A percentile compares a stretch with the other conserved stretches of the same genome.
These are phyloP conservation scores for Leptinotarsa juncta DNA, from an alignment of 2,888 invertebrate species.

Conservation along the genomic window DNA sequence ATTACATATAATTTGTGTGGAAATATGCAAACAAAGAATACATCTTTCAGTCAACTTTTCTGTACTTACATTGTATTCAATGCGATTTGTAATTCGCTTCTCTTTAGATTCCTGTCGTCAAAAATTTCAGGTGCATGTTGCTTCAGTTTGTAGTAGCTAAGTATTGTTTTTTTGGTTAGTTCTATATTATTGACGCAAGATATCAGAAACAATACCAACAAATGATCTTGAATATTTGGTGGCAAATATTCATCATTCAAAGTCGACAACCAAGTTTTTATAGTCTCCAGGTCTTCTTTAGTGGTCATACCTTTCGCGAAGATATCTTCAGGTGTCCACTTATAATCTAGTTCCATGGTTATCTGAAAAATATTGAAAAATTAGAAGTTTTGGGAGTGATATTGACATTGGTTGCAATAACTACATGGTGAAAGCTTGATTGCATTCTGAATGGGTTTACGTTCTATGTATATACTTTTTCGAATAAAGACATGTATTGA, in stretches of 20 bases:
- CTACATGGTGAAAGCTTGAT: too few species aligned
- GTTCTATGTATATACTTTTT: too few species aligned
- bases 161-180: conserved; percentile 73
- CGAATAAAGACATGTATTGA: too few species aligned
- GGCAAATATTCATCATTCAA: conserved; percentile 60
- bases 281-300: conserved; percentile 40
- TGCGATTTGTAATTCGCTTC: conserved; percentile 33
- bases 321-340: conserved; percentile 54
- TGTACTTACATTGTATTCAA: conserved; percentile 41
- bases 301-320: conserved; percentile 52
- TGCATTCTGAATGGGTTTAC: too few species aligned
- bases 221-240: conserved; percentile 67
- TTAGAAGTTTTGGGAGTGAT: too few species aligned
- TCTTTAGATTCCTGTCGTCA: conserved; percentile 67
- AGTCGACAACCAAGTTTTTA: conserved; percentile 48
- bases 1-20: too few species aligned
- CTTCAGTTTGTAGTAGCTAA: conserved; percentile 72
- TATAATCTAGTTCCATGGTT: conserved; percentile 40
- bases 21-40: too few species aligned
- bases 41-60: not conserved
- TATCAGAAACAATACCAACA: conserved; percentile 74
- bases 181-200: conserved; percentile 74
- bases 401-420: too few species aligned
- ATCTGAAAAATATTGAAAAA: not conserved
- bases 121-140: conserved; percentile 75